phyloP scores from a whole-genome alignment of 2,888 invertebrate genomes.

The Thereva unica region DNA sequence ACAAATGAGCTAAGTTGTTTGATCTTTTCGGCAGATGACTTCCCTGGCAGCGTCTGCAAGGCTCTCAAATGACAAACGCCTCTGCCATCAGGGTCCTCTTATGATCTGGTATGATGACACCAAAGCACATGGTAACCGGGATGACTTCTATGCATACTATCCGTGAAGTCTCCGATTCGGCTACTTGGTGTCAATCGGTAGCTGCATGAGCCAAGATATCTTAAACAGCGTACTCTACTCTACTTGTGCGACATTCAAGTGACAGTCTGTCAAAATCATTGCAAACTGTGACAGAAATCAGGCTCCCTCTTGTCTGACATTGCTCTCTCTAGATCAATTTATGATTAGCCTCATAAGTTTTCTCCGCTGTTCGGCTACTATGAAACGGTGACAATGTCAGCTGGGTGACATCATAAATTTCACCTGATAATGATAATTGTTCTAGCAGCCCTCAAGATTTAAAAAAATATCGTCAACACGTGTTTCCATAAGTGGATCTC shows the following conservation, averaged over 20 bases:
- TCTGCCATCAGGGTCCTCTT: slow-evolving; percentile 17
- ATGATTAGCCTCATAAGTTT: slow-evolving; percentile 7
- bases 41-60: slow-evolving; percentile 2
- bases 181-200: not conserved
- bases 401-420: slow-evolving; percentile 20
- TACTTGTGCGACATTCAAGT: slow-evolving; percentile 25
- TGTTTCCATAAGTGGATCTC: slow-evolving; percentile 19
- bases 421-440: slow-evolving; percentile 32
- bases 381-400: slow-evolving; percentile 4
- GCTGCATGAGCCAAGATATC: slow-evolving; percentile 1
- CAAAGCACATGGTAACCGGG: slow-evolving; percentile 4
- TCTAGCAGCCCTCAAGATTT: slow-evolving; percentile 15
- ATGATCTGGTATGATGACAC: slow-evolving; percentile 13
- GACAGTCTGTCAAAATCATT: slow-evolving; percentile 27
- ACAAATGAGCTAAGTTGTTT: slow-evolving; percentile 28
- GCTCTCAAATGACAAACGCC: slow-evolving; percentile 27
- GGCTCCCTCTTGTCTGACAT: slow-evolving; percentile 17
- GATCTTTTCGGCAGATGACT: slow-evolving; percentile 32
- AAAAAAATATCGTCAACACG: slow-evolving; percentile 30
- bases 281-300: slow-evolving; percentile 7
- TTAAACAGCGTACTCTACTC: not conserved
- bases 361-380: not conserved
- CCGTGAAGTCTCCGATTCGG: not conserved
- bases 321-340: slow-evolving; percentile 12
- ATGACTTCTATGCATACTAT: slow-evolving; percentile 1